A percentile compares a stretch with the other conserved stretches of the same genome.
These are phyloP conservation scores for Oreochromis grahami DNA, from an alignment of 2,797 vertebrate genomes.

Conservation along the genomic window DNA sequence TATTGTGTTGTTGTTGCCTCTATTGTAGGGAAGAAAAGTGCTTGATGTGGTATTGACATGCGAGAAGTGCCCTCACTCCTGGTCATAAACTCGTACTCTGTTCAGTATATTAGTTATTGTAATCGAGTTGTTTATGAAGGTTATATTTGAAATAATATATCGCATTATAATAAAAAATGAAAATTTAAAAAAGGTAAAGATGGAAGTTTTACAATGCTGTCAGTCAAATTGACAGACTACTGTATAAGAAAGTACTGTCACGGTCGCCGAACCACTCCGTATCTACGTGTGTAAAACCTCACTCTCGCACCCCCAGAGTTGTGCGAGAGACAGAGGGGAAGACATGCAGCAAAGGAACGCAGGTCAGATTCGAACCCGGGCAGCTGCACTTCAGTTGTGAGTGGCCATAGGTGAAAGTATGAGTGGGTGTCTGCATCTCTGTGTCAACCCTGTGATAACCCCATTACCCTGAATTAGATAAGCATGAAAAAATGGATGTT, in stretches of 20 bases:
- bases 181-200: too few species aligned
- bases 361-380: accelerated
- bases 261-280: not conserved
- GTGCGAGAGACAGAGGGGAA: not conserved
- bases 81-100: not conserved
- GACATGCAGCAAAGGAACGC: not conserved
- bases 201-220: not conserved
- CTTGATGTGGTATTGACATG: not conserved
- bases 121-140: not conserved
- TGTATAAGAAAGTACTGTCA: not conserved
- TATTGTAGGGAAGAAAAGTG: not conserved
- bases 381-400: not conserved
- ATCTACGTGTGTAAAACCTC: not conserved
- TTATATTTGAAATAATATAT: not conserved
- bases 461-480: not conserved
- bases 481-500: not conserved
- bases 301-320: not conserved
- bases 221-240: not conserved
- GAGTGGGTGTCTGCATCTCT: not conserved
- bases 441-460: not conserved
- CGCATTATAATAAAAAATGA: not conserved
- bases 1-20: not conserved
- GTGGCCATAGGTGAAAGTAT: not conserved
- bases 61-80: not conserved
- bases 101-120: not conserved